Conservation (phyloP, 2,888 invertebrate genomes). For the Mechanitis mazaeus region DNA sequence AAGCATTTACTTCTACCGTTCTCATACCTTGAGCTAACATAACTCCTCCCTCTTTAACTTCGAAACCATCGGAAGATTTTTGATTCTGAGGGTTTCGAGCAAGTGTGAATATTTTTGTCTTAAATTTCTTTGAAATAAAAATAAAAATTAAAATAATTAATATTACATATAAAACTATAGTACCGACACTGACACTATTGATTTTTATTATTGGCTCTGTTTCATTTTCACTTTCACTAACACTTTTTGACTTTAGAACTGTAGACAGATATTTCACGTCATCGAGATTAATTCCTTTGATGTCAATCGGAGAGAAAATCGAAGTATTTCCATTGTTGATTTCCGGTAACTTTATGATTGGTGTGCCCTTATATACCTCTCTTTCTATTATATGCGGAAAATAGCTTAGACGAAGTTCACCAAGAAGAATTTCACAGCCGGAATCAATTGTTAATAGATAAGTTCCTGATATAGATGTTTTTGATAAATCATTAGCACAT, state of each 20-base stretch:
- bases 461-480: conserved; percentile 10
- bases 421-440: conserved; percentile 2
- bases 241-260: too few species aligned
- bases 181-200: too few species aligned
- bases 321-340: conserved; percentile 4
- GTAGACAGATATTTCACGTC: neutral
- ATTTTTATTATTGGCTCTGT: too few species aligned
- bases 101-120: too few species aligned
- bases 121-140: too few species aligned
- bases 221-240: too few species aligned
- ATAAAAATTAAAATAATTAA: neutral
- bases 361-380: neutral
- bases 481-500: conserved; percentile 6
- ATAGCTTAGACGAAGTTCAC: neutral
- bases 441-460: conserved; percentile 9
- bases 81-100: too few species aligned
- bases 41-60: too few species aligned
- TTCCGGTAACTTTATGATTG: conserved; percentile 7
- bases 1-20: too few species aligned
- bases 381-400: conserved; percentile 5
- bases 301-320: conserved; percentile 7
- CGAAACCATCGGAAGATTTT: too few species aligned
- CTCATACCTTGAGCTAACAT: too few species aligned
- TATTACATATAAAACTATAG: too few species aligned
- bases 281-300: conserved; percentile 13